Percentiles rank a stretch among this genome's conserved stretches.
These are phyloP conservation scores for Monochamus alternatus DNA, from an alignment of 2,888 invertebrate species.

Conservation along the genomic window DNA sequence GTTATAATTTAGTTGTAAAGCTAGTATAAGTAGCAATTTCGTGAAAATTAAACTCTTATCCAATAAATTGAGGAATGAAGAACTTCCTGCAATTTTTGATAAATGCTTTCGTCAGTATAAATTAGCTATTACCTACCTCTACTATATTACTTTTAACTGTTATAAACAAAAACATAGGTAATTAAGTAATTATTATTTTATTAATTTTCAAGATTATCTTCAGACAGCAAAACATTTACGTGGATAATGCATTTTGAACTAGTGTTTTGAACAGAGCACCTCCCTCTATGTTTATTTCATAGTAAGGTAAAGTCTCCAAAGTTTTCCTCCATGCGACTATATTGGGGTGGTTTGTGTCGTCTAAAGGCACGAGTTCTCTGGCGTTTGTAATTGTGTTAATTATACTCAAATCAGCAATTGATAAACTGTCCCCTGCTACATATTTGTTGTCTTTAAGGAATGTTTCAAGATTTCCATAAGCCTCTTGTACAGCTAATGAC, in stretches of 20 bases:
- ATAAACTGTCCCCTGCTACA: conserved; percentile 17
- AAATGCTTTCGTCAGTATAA: too few species aligned
- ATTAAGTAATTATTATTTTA: too few species aligned
- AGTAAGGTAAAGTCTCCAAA: background rate
- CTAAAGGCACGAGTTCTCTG: conserved; percentile 1
- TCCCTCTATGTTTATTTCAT: conserved; percentile 10
- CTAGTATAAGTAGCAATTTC: too few species aligned
- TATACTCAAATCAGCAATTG: conserved; percentile 25
- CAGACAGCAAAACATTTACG: background rate
- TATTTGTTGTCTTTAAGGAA: conserved; percentile 15
- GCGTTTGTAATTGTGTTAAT: conserved; percentile 15
- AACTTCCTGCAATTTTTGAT: too few species aligned
- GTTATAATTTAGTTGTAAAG: too few species aligned
- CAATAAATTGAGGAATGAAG: too few species aligned
- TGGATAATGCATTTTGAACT: background rate
- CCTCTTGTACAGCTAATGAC: background rate
- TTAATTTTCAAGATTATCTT: too few species aligned
- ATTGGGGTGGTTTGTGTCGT: background rate
- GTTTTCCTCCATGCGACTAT: background rate
- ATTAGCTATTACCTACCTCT: too few species aligned
- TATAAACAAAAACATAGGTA: too few species aligned
- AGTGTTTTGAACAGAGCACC: background rate
- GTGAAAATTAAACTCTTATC: too few species aligned
- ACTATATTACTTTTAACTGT: too few species aligned
- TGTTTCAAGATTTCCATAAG: conserved; percentile 1